These are phyloP conservation scores for Zootermopsis nevadensis DNA, from an alignment of 2,888 invertebrate species.

Conservation along the genomic window DNA sequence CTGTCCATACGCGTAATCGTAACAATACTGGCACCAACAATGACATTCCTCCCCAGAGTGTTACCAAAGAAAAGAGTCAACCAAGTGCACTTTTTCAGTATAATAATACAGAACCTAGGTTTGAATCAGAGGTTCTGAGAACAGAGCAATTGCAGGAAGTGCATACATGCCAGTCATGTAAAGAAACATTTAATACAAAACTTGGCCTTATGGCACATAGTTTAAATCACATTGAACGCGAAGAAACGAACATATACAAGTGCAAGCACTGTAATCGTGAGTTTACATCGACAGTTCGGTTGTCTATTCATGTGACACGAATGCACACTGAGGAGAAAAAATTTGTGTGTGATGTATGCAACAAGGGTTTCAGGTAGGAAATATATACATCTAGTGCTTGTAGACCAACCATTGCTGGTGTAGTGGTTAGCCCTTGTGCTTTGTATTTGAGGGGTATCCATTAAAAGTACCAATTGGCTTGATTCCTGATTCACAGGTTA, in stretches of 20 bases:
- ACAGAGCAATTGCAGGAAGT: background rate
- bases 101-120: background rate
- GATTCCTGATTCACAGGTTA: no score
- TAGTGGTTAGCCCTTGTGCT: no score
- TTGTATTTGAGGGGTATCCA: no score
- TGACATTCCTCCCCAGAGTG: background rate
- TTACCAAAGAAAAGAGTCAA: background rate
- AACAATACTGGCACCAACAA: background rate
- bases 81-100: background rate
- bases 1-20: slow-evolving; percentile 15
- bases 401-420: no score
- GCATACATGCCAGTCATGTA: slow-evolving; percentile 20
- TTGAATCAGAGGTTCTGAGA: background rate
- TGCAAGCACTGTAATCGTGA: slow-evolving; percentile 43
- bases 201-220: slow-evolving; percentile 45
- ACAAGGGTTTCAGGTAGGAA: slow-evolving; percentile 44
- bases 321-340: slow-evolving; percentile 44
- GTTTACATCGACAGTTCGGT: slow-evolving; percentile 40
- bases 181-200: slow-evolving; percentile 42
- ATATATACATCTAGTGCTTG: no score
- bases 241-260: slow-evolving; percentile 22
- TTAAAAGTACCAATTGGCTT: no score
- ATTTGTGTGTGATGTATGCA: slow-evolving; percentile 43
- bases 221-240: slow-evolving; percentile 34
- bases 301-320: slow-evolving; percentile 41